Evolutionary conservation across 1,140 invertebrate species (phyloP), one percentile per base, ranked within the genome.

Genomic region (Cydia fagiglandana): DNA sequence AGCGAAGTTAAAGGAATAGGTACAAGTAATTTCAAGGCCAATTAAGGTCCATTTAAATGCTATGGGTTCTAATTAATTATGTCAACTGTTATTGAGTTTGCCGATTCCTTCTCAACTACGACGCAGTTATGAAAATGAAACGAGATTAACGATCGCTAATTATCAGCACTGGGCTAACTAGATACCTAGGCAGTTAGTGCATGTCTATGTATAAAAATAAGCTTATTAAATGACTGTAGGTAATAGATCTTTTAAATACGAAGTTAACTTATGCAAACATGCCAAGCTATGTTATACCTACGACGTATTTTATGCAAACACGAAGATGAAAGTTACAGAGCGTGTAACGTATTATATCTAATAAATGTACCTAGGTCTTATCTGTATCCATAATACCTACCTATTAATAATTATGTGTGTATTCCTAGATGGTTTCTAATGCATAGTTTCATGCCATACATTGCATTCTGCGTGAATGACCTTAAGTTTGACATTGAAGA

Each of bases 401-500:
- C 0, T 34, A 3, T 30, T 28, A 13, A 28, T 64, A 30, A 34
- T 68, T 68, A 66, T 3, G 34, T 68, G 38, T 34, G 28, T 68
- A 34, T 68, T 68, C 64, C 24, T 28, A 38, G 6, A 7, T 20
- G 17, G 38, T 61, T 47, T 77, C 50, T 28, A 53, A 20, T 17
- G 64, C 64, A 76, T 75, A 75, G 20, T 13, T 64, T 61, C 73
- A 13, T 73, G 9, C 70, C 2, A 73, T 13, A 20, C 70, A 50
- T 47, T 24, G 45, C n/a, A 30, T 73, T 73, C 34, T 20, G 66
- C 56, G 74, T 78, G 75, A 83, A 84, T 84, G 89, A 92, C 90
- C 88, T 92, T 89, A 78, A 41, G 74, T 90, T 87, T 92, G 90
- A 91, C 90, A 91, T 92, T 92, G 90, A 80, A 81, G 83, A 79